These are phyloP conservation scores for Ardeotis arabs DNA, from an alignment of 2,113 vertebrate species.

Conservation along the genomic window DNA sequence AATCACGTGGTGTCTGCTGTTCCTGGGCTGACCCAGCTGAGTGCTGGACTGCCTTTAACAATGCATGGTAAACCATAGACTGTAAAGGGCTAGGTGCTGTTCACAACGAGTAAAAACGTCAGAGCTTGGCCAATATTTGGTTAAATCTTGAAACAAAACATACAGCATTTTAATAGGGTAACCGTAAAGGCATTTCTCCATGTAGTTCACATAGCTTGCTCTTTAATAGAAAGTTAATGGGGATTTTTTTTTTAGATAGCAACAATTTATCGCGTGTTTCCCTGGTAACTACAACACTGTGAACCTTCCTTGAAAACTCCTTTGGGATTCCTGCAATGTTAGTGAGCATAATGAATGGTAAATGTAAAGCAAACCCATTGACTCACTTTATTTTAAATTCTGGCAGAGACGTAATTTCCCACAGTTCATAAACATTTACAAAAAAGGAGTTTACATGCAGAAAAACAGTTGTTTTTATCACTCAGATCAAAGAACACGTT, in stretches of 20 bases:
- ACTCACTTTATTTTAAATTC: conserved; percentile 57
- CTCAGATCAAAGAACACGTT: conserved; percentile 49
- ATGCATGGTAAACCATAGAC: neutral
- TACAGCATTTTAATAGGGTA: conserved; percentile 7
- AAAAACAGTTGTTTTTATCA: conserved; percentile 59
- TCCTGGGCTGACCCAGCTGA: neutral
- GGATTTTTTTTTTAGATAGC: conserved; percentile 57
- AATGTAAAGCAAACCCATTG: conserved; percentile 48
- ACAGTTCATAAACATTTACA: conserved; percentile 66
- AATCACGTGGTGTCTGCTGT: neutral
- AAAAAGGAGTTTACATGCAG: conserved; percentile 50
- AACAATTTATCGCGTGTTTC: conserved; percentile 56
- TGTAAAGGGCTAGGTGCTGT: neutral
- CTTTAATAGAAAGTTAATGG: conserved; percentile 57
- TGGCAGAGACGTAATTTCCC: conserved; percentile 63
- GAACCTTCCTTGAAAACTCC: conserved; percentile 53
- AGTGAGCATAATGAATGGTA: conserved; percentile 48
- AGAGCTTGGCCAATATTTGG: neutral
- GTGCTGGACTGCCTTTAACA: neutral
- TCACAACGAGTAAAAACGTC: conserved; percentile 12
- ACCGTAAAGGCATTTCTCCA: neutral
- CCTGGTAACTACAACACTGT: conserved; percentile 31
- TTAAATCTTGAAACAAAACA: conserved; percentile 40
- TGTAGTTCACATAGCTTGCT: neutral
- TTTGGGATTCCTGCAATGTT: conserved; percentile 29